These are phyloP conservation scores for Esox lucius DNA, from an alignment of 2,797 vertebrate genomes.

Conservation along the genomic window DNA sequence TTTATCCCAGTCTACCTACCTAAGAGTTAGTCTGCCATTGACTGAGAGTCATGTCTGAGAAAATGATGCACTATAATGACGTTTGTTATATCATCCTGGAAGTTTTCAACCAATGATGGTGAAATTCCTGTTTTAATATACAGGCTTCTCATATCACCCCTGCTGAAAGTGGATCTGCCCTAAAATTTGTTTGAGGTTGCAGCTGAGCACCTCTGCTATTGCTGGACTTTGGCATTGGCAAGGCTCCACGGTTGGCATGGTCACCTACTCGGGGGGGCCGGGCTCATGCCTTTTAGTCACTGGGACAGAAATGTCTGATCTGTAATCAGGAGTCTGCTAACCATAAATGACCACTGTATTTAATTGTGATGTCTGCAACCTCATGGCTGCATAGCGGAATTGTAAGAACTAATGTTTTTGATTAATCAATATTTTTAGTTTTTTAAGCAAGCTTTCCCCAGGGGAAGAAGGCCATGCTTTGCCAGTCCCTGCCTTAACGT, in stretches of 20 bases:
- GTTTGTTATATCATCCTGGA: no score
- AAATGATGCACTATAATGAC: no score
- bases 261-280: constrained; percentile 35
- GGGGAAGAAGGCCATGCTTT: no score
- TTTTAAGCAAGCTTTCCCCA: no score
- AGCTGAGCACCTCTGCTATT: constrained; percentile 65
- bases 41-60: no score
- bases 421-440: no score
- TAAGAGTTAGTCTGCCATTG: no score
- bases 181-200: constrained; percentile 62
- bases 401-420: no score
- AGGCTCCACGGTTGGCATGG: constrained; percentile 62
- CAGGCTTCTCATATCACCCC: constrained; percentile 19
- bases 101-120: no score
- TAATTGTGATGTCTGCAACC: constrained; percentile 27
- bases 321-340: constrained; percentile 65
- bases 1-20: no score
- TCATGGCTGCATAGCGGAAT: neutral
- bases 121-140: constrained; percentile 19
- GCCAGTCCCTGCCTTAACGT: no score
- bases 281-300: constrained; percentile 63
- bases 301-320: constrained; percentile 66
- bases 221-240: constrained; percentile 64
- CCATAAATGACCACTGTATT: constrained; percentile 35
- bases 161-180: constrained; percentile 60